Evolutionary conservation across 2,113 vertebrate species (phyloP).

Genomic region (Sus scrofa): DNA sequence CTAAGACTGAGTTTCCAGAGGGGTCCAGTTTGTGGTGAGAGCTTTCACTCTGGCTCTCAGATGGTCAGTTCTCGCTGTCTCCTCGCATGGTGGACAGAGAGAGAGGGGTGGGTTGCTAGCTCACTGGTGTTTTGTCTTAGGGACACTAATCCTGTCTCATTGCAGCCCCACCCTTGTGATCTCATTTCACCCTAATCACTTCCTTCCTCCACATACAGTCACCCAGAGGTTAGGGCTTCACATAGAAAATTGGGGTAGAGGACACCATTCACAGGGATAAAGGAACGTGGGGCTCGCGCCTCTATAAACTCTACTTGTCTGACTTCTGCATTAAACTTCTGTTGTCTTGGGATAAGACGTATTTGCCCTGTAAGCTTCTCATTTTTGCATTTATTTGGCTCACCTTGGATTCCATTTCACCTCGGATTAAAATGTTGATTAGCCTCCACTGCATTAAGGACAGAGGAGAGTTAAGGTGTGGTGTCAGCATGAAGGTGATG

Average conservation of each 20-base stretch:
- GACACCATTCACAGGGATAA: not conserved
- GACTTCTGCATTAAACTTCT: not conserved
- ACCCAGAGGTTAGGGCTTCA: not conserved
- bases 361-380: not conserved
- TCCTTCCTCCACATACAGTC: not conserved
- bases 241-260: not conserved
- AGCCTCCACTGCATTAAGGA: not conserved
- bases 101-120: not conserved
- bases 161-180: not conserved
- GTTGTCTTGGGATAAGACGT: not conserved
- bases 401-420: not conserved
- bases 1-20: not conserved
- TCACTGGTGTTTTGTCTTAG: not conserved
- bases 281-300: not conserved
- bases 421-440: not conserved
- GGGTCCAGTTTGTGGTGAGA: not conserved
- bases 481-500: not conserved
- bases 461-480: too few relatives aligned
- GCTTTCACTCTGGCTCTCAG: not conserved
- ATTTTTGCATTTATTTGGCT: conserved; percentile 16
- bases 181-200: not conserved
- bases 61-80: not conserved
- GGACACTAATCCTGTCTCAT: not conserved
- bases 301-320: not conserved
- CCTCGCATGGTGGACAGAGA: not conserved